Evolutionary conservation across 1,140 invertebrate species (phyloP), one percentile per base, ranked within the genome.

Genomic region (Aphelinus atriplicis): DNA sequence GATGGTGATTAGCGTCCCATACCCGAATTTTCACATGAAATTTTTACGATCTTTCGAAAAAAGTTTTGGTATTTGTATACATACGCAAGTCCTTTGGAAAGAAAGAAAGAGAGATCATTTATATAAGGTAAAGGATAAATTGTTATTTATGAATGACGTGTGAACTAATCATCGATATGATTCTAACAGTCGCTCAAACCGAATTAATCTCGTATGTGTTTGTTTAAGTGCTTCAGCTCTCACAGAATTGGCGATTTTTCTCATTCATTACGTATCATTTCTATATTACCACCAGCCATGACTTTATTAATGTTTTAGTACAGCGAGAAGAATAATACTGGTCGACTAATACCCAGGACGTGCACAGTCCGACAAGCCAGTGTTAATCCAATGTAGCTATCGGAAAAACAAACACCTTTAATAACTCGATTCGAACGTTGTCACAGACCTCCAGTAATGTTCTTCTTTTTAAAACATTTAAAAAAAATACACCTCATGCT

Each of bases 261-360:
- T 63, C 71, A 63, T 71, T 67, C 56, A 63, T 26, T 63, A 72
- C 7, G n/a, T 10, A 75, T 70, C 53, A 75, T 66, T n/a, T 64
- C 71, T 75, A 53, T 71, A 71, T 83, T 84, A 83, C 80, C 84
- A 85, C 82, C 83, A 86, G 84, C 83, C 84, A 83, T 77, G 81
- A 84, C 79, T 85, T 86, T 86, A 82, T 84, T 82, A 84, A 84
- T 78, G 51, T 78, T 71, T 78, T 62, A 67, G 64, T 57, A 66
- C 53, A 50, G 10, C 3, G 42, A 42, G 46, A 71, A 26, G 73
- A 69, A 62, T 62, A 56, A 51, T 68, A 74, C 57, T 68, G 71
- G 47, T 42, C 46, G 57, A 26, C 26, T 26, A 26, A 26, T 26
- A 26, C 26, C 26, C 26, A 26, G 26, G 26, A 26, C 26, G 26